phyloP scores from a whole-genome alignment of 2,113 vertebrate species.

The Aldabrachelys gigantea region DNA sequence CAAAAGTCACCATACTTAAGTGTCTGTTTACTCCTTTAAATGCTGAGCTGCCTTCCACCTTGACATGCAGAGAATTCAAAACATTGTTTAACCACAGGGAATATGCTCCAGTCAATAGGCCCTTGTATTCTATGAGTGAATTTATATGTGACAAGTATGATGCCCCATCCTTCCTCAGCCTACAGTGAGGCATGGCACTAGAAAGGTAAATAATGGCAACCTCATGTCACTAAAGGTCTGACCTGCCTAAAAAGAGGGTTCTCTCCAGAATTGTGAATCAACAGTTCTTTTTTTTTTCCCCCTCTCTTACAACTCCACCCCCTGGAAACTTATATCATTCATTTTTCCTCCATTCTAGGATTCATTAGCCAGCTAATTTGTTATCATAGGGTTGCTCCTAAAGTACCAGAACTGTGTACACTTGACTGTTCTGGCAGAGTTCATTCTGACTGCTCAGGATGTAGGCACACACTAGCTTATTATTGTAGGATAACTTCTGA shows the following conservation, averaged over 20 bases:
- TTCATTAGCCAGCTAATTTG: not conserved
- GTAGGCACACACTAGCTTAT: fast-evolving
- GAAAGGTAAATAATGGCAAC: not conserved
- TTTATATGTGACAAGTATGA: not conserved
- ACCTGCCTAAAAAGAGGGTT: not conserved
- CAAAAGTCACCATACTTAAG: not conserved
- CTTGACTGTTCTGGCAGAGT: not conserved
- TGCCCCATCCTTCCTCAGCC: not conserved
- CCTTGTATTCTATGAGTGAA: too few relatives aligned
- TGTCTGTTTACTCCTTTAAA: not conserved
- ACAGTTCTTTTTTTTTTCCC: not conserved
- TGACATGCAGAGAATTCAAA: not conserved
- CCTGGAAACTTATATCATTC: not conserved
- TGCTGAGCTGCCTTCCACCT: not conserved
- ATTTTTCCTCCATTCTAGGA: not conserved
- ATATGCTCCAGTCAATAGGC: not conserved
- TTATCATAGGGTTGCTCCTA: not conserved
- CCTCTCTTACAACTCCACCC: not conserved
- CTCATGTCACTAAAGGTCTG: not conserved
- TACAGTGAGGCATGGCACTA: not conserved
- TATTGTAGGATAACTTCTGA: not conserved
- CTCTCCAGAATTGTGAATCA: not conserved
- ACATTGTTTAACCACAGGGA: not conserved
- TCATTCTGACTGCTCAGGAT: not conserved
- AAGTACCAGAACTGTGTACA: not conserved